These are phyloP conservation scores for Notarius quadriscutis DNA, from an alignment of 2,113 vertebrate genomes.

Conservation along the genomic window DNA sequence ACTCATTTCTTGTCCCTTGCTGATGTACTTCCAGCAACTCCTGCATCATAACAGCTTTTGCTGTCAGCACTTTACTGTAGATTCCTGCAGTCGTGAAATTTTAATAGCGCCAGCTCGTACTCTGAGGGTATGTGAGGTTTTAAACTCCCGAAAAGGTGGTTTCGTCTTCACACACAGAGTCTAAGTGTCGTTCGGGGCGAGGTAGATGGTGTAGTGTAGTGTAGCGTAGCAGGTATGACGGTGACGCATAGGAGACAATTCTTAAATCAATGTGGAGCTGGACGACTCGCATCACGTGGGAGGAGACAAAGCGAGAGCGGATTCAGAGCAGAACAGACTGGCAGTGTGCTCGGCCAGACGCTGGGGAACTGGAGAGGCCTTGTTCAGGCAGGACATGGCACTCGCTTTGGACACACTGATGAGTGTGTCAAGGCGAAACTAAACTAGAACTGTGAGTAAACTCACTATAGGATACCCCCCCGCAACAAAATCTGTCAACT, in stretches of 20 bases:
- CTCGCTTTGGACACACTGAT: slow-evolving; percentile 14
- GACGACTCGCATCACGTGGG: neutral
- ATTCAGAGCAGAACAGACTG: slow-evolving; percentile 25
- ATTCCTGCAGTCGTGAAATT: neutral
- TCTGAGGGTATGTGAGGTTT: neutral
- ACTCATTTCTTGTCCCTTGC: too few species aligned
- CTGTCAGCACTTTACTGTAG: neutral
- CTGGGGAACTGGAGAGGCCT: slow-evolving; percentile 15
- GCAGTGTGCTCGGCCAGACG: slow-evolving; percentile 33
- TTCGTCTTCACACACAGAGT: neutral
- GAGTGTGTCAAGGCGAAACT: slow-evolving; percentile 18
- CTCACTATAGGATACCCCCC: too few species aligned
- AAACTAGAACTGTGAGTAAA: neutral
- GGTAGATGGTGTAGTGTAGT: neutral
- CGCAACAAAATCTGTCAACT: too few species aligned
- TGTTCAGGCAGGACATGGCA: slow-evolving; percentile 33
- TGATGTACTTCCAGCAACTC: neutral
- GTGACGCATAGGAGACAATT: neutral
- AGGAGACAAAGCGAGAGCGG: slow-evolving; percentile 19
- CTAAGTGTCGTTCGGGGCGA: neutral
- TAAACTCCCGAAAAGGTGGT: neutral
- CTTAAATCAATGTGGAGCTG: neutral
- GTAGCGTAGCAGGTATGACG: neutral
- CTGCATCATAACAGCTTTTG: neutral
- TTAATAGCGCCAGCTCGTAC: neutral